These are phyloP conservation scores for Plectrocnemia conspersa DNA, from an alignment of 1,140 invertebrate species.

Conservation along the genomic window DNA sequence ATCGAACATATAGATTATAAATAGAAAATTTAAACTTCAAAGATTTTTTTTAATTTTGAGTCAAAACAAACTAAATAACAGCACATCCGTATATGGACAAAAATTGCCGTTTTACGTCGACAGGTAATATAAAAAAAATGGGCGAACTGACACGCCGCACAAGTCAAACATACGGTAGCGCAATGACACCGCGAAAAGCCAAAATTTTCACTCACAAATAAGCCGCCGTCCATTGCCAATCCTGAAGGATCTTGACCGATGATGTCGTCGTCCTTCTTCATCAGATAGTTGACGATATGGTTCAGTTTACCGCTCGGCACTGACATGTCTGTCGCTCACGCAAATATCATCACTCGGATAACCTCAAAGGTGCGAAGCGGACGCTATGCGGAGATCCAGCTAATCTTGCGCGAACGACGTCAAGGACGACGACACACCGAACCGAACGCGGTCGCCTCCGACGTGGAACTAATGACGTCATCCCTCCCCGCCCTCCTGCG, in stretches of 20 bases:
- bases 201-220: slow-evolving; percentile 2
- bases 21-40: no score
- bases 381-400: slow-evolving; percentile 24
- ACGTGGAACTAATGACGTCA: slow-evolving; percentile 55
- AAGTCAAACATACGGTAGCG: background rate
- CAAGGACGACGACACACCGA: slow-evolving; percentile 23
- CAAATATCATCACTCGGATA: slow-evolving; percentile 34
- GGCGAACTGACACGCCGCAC: background rate
- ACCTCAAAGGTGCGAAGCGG: slow-evolving; percentile 29
- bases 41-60: no score
- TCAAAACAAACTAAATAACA: no score
- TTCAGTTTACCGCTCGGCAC: slow-evolving; percentile 27
- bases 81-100: no score
- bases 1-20: no score
- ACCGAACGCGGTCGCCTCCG: slow-evolving; percentile 47
- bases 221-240: background rate
- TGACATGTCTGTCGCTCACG: slow-evolving; percentile 32
- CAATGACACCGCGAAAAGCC: background rate
- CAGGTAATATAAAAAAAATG: background rate
- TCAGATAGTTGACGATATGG: slow-evolving; percentile 32
- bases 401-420: background rate
- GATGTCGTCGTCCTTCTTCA: slow-evolving; percentile 27
- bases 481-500: slow-evolving; percentile 44
- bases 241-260: background rate
- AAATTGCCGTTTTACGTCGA: no score